These are phyloP conservation scores for Perithous albicinctus DNA, from an alignment of 2,888 invertebrate genomes.

Conservation along the genomic window DNA sequence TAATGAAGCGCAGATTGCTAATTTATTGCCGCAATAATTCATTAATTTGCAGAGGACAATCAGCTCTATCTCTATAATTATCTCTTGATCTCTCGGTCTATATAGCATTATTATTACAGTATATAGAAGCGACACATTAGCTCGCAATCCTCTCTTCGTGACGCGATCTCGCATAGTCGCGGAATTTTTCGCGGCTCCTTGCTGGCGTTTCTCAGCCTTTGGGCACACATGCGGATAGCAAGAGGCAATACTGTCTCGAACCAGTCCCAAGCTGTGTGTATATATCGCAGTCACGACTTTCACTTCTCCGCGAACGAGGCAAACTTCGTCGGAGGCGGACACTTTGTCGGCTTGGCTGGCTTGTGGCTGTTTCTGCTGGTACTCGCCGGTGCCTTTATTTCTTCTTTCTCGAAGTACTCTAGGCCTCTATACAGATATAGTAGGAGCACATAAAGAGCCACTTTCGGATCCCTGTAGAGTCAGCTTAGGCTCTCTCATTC, in stretches of 20 bases:
- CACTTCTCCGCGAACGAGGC: conserved; percentile 66
- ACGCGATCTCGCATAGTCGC: neutral
- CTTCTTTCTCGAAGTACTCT: conserved; percentile 46
- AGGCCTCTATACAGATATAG: neutral
- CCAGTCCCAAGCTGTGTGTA: conserved; percentile 58
- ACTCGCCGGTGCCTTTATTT: conserved; percentile 12
- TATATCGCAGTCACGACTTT: conserved; percentile 53
- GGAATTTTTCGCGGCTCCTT: conserved; percentile 46
- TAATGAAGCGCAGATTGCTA: conserved; percentile 13
- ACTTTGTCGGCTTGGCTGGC: conserved; percentile 65
- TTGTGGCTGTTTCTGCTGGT: no score
- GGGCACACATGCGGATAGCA: neutral
- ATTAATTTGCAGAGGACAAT: neutral
- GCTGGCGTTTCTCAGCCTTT: conserved; percentile 5
- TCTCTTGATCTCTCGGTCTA: neutral
- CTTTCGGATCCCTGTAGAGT: conserved; percentile 28
- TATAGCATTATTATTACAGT: neutral
- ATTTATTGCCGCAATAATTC: neutral
- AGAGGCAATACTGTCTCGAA: conserved; percentile 54
- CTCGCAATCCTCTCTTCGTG: neutral
- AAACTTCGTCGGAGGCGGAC: conserved; percentile 64
- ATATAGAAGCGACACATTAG: conserved; percentile 16
- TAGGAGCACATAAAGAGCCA: conserved; percentile 15
- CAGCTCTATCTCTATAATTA: conserved; percentile 2
- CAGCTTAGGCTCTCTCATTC: neutral